phyloP scores from a whole-genome alignment of 2,113 vertebrate species.

The Phyllopteryx taeniolatus region DNA sequence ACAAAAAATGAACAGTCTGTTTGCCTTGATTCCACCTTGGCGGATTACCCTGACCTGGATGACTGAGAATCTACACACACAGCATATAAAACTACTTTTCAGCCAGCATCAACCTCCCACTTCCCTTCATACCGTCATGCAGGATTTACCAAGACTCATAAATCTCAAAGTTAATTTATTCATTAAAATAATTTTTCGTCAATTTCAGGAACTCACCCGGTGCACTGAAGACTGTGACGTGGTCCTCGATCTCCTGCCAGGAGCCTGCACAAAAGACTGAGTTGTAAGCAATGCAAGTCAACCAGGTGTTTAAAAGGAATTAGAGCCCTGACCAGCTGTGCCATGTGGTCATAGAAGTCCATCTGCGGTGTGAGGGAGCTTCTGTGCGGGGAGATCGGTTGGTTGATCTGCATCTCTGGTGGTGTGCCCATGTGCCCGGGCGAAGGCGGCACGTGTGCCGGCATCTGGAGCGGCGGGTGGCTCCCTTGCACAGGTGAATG shows the following conservation, averaged over 20 bases:
- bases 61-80: too few relatives aligned
- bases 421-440: constrained; percentile 38
- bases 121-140: too few relatives aligned
- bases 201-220: constrained; percentile 60
- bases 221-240: constrained; percentile 80
- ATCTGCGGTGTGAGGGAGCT: constrained; percentile 70
- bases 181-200: not conserved
- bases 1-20: too few relatives aligned
- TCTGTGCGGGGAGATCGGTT: constrained; percentile 69
- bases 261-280: constrained; percentile 59
- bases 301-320: not conserved
- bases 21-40: too few relatives aligned
- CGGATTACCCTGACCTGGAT: too few relatives aligned
- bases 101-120: too few relatives aligned
- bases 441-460: constrained; percentile 50
- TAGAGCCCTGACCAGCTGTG: constrained; percentile 75
- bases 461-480: constrained; percentile 33
- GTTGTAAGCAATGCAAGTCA: not conserved
- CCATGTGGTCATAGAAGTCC: constrained; percentile 83
- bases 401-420: constrained; percentile 55
- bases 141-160: too few relatives aligned
- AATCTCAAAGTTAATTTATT: too few relatives aligned
- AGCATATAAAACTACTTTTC: too few relatives aligned
- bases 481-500: constrained; percentile 51
- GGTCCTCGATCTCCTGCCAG: constrained; percentile 74